phyloP scores from a whole-genome alignment of 2,888 invertebrate species.

The Limnephilus marmoratus region DNA sequence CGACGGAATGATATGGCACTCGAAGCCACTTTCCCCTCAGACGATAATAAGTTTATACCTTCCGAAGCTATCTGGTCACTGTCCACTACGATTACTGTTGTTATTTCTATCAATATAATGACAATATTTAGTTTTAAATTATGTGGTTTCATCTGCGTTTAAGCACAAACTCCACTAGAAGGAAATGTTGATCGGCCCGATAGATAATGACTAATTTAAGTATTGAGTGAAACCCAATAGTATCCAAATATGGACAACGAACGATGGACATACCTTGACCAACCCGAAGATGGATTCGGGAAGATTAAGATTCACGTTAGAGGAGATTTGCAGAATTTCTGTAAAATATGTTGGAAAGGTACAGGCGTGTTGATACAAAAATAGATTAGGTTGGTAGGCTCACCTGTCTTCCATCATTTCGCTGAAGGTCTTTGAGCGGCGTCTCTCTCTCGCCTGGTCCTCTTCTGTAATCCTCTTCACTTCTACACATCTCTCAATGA shows the following conservation, averaged over 20 bases:
- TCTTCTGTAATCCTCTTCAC: constrained; percentile 91
- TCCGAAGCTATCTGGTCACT: not conserved
- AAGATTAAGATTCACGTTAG: too few species aligned
- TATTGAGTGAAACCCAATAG: not conserved
- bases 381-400: constrained; percentile 66
- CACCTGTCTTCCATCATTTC: constrained; percentile 95
- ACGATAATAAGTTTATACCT: not conserved
- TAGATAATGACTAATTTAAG: not conserved
- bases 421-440: constrained; percentile 94
- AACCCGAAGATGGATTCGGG: too few species aligned
- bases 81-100: not conserved
- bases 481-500: constrained; percentile 92
- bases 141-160: not conserved
- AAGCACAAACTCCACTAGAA: not conserved
- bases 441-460: constrained; percentile 82
- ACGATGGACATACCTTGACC: not conserved
- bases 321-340: too few species aligned
- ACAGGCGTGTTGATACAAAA: not conserved
- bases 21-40: not conserved
- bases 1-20: not conserved
- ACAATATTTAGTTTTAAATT: not conserved
- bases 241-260: not conserved
- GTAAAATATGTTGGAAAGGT: too few species aligned
- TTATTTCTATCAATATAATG: not conserved
- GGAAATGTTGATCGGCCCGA: not conserved